Base-by-base conservation (phyloP, 2,797 vertebrate species). In the Acanthopagrus latus region DNA sequence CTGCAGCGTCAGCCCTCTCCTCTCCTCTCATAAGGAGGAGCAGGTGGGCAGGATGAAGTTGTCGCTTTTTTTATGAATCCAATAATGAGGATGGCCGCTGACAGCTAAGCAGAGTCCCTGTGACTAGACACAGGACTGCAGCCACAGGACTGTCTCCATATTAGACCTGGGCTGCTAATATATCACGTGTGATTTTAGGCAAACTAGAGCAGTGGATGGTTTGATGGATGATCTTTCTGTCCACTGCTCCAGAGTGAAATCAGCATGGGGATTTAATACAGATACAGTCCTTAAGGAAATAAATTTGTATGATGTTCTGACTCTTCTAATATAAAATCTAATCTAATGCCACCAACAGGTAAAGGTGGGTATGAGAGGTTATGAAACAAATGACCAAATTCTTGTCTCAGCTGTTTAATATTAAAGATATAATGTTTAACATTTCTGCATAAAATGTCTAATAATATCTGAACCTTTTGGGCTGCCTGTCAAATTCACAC, bases 21-120 rank as follows among this genome's bases (percentile, higher is more conserved):
- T 74, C 70, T 80, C 58, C 50, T 74, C 70, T 80, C 64, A 66
- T 51, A 56, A 58, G 17, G 54, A 71, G 51, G 54, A 80, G 74
- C 87, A 85, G 86, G 82, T 92, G 87, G 76, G 21, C 27, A 70
- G 47, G 60, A 81, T 78, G 77, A 81, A 64, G 55, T 51, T 75
- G 64, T 75, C 46, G 46, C n/a, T 67, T 76, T 74, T 71, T 76
- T 71, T 56, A 64, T 62, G 50, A 77, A 88, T 76, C 57, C 71
- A 84, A 72, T 86, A 81, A 85, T 71, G 73, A 79, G 70, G 75
- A 82, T 81, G 71, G 81, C 50, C 75, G 80, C 64, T 79, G 78
- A 87, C 81, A 82, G 76, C 82, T 80, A 82, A 80, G 63, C 76
- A 76, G 84, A 76, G 59, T 68, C 68, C 51, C 55, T 10, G 25